Evolutionary conservation across 2,113 vertebrate species (phyloP), one percentile per base, ranked within the genome.

Genomic region (Bufo bufo): DNA sequence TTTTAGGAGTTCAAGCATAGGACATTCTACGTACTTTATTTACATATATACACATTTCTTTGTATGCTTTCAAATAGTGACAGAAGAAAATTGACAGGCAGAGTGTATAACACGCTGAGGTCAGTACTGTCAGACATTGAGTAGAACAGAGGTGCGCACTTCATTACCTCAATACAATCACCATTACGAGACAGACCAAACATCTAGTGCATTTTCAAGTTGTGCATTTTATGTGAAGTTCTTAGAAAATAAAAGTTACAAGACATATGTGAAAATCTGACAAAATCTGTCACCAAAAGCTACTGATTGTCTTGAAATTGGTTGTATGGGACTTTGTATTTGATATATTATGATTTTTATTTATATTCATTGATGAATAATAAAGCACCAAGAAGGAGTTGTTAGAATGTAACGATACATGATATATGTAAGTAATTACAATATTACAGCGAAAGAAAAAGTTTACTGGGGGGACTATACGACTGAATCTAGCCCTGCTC

Each of bases 91-190:
- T 50, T 75, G 72, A 75, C 72, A 75, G 47, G 16, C 17, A 75
- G 8, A 50, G 45, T 14, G 47, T 50, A 75, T 50, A 75, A 75
- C 72, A 75, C 72, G 72, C 72, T 75, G 13, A 20, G 47, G 72
- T 75, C 72, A 75, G 72, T 50, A 47, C 72, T 75, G 72, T 50
- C 72, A 75, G 72, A 75, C 72, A 49, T 75, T 17, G 72, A 6
- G 69, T 16, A 11, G 16, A 45, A 43, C 14, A 19, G 45, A 74
- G 71, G 71, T 74, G 71, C 71, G 71, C 47, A 75, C 72, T 47
- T 75, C 72, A 75, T 75, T 75, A 50, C 72, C 17, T 50, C 47
- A 75, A 75, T 50, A 75, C 72, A 75, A 75, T 75, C 72, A 75
- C 14, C 72, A 75, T 50, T 75, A 75, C 47, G 1, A 75, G 72